Evolutionary conservation across 2,888 invertebrate species (phyloP).

Genomic region (Diaphora mendica): DNA sequence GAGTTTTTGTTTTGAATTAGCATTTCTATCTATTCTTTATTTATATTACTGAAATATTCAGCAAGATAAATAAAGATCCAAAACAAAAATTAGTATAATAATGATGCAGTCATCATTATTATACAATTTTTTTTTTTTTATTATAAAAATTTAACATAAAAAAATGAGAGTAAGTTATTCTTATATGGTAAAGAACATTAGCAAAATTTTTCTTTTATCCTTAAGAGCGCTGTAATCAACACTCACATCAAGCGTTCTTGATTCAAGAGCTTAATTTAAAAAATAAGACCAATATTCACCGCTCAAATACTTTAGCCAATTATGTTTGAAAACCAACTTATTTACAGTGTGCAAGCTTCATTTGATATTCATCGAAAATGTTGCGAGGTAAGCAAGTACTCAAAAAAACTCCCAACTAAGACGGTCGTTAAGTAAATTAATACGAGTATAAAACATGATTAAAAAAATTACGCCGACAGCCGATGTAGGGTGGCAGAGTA

Average conservation of each 20-base stretch:
- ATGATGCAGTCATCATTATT: too few relatives aligned
- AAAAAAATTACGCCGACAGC: constrained; percentile 84
- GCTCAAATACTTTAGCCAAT: constrained; percentile 63
- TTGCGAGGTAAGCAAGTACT: constrained; percentile 72
- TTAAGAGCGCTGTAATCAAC: constrained; percentile 27
- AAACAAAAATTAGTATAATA: too few relatives aligned
- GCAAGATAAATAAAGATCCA: too few relatives aligned
- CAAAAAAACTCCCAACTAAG: constrained; percentile 74
- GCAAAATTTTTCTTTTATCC: constrained; percentile 8
- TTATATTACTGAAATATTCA: too few relatives aligned
- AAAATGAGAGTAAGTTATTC: background rate
- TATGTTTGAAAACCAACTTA: constrained; percentile 60
- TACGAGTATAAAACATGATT: constrained; percentile 85
- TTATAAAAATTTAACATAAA: too few relatives aligned
- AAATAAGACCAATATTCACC: constrained; percentile 43
- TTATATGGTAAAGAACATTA: background rate
- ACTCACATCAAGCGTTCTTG: constrained; percentile 32
- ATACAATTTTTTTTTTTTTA: too few relatives aligned
- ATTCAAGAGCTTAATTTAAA: constrained; percentile 33
- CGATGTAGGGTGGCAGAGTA: constrained; percentile 61
- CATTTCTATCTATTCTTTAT: too few relatives aligned
- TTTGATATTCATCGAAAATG: constrained; percentile 84
- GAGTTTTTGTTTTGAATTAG: background rate
- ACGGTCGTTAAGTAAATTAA: constrained; percentile 85
- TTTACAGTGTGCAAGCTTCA: constrained; percentile 64